Evolutionary conservation across 2,797 vertebrate genomes (phyloP), one percentile per base, ranked within the genome.

Genomic region (Alosa sapidissima): DNA sequence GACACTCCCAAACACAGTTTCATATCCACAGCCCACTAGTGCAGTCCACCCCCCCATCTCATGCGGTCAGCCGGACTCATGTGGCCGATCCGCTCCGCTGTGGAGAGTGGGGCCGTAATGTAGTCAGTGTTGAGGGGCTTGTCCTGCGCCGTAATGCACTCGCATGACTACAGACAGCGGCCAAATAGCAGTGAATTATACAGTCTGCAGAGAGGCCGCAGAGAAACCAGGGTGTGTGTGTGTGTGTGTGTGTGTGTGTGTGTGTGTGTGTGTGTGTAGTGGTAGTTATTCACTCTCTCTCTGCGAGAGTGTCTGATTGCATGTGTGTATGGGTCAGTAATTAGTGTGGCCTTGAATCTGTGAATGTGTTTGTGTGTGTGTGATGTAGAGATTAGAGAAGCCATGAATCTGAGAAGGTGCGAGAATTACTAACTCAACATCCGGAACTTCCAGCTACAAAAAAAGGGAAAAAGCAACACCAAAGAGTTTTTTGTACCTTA

Each of bases 171-270:
- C 10, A 36, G 28, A 68, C 2, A 8, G 41, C 36, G 2, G 5
- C 72, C 21, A 19, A 21, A 78, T 78, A 7, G 7, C 41, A 47
- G 36, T 81, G 47, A 11, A 54, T 81, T 49, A 51, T 28, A 9
- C n/a, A 28, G 60, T 41, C 21, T 83, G 58, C 49, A 24, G 10
- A 13, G 48, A 9, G 28, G 36, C 7, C 14, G 28, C 54, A 19
- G 58, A 1, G n/a, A 60, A 60, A 60, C 58, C 7, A 21, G 58
- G 21, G 19, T 85, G n/a, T 62, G 54, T 65, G 54, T 72, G 62
- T 84, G 60, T 47, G 54, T 52, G 58, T 58, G 49, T 47, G 58
- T n/a, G 14, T 81, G 83, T 81, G 52, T 84, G 49, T 81, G 83
- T n/a, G 49, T 81, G 13, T 75, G 62, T 55, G 83, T 83, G 82